Evolutionary conservation across 2,113 vertebrate species (phyloP).

Genomic region (Cebus imitator): DNA sequence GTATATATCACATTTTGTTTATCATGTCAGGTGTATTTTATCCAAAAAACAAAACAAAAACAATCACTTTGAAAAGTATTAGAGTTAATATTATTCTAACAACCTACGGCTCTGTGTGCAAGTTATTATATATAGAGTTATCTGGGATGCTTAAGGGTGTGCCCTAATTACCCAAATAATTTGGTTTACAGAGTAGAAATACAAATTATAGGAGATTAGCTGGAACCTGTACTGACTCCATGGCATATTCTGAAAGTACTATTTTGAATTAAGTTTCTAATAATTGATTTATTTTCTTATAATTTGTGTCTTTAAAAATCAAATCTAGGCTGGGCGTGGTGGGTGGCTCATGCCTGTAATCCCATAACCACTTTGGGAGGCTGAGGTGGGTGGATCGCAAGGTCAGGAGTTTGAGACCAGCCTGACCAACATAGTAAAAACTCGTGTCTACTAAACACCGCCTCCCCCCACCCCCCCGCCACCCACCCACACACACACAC

Average conservation of each 20-base stretch:
- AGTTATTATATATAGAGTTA: not conserved
- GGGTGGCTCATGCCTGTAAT: too few species aligned
- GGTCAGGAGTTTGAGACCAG: too few species aligned
- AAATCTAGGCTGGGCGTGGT: not conserved
- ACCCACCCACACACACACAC: too few species aligned
- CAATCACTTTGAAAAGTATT: not conserved
- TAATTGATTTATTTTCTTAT: not conserved
- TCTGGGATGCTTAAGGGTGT: not conserved
- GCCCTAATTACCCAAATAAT: not conserved
- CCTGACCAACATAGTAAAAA: too few species aligned
- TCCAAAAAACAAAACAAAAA: not conserved
- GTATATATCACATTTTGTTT: not conserved
- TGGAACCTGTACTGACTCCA: not conserved
- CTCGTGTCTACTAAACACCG: too few species aligned
- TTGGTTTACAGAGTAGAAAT: not conserved
- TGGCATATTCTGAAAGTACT: not conserved
- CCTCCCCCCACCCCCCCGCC: too few species aligned
- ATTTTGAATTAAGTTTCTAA: slow-evolving; percentile 7
- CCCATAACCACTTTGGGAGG: too few species aligned
- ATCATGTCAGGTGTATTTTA: not conserved
- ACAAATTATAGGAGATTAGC: not conserved
- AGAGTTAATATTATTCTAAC: not conserved
- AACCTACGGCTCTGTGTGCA: not conserved
- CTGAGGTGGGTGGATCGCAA: too few species aligned
- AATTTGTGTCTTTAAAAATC: not conserved